phyloP scores from a whole-genome alignment of 2,888 invertebrate genomes.

The Stenchaetothrips biformis region DNA sequence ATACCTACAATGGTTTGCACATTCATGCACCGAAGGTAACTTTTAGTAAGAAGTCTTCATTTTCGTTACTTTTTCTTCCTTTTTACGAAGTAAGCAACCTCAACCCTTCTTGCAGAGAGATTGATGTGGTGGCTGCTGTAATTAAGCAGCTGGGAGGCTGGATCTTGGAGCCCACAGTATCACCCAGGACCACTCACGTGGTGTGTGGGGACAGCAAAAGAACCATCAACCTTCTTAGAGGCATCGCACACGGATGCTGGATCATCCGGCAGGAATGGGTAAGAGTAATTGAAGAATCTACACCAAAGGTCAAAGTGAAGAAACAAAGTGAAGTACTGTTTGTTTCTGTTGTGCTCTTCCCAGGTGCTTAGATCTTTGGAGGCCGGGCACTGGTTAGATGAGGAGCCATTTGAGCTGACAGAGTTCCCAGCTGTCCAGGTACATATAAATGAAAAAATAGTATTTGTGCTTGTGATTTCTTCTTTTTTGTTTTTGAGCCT shows the following conservation, averaged over 20 bases:
- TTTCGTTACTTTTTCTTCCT: background rate
- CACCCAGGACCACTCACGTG: background rate
- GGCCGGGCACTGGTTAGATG: background rate
- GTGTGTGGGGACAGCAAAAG: background rate
- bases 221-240: background rate
- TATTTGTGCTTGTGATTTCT: background rate
- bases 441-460: background rate
- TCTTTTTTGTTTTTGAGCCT: background rate
- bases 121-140: conserved; percentile 3
- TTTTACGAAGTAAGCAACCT: background rate
- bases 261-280: conserved; percentile 6
- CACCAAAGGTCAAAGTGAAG: too few species aligned
- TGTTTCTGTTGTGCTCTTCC: too few species aligned
- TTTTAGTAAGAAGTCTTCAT: background rate
- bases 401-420: background rate
- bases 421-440: background rate
- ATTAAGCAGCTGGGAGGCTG: background rate
- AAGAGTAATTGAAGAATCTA: background rate
- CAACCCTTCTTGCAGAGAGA: background rate
- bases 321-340: too few species aligned
- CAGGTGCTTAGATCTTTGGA: background rate
- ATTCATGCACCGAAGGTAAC: conserved; percentile 11
- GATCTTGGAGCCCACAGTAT: background rate
- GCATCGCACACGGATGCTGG: conserved; percentile 1
- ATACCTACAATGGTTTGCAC: background rate